These are phyloP conservation scores for Oscheius onirici DNA, from an alignment of 2,888 invertebrate genomes.

Conservation along the genomic window DNA sequence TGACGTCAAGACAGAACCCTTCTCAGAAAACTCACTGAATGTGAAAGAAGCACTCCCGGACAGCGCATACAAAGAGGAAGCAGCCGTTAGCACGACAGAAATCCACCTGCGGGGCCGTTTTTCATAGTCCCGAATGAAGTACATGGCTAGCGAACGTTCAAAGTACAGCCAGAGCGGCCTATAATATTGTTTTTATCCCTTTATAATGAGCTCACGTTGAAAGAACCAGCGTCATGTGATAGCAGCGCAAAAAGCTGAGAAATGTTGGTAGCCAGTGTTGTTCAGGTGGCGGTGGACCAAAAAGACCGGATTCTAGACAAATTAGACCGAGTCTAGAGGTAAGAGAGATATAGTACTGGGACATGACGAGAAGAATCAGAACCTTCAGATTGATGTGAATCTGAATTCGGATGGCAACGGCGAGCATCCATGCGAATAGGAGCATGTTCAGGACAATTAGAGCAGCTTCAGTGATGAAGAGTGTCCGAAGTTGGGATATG, in stretches of 20 bases:
- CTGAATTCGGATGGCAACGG: neutral
- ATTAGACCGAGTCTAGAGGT: neutral
- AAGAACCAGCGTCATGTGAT: neutral
- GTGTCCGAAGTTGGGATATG: neutral
- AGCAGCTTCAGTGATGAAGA: constrained; percentile 3
- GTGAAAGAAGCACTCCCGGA: neutral
- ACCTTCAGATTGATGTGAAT: constrained; percentile 22
- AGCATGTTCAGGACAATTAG: constrained; percentile 1
- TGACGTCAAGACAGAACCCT: neutral
- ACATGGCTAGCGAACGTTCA: constrained; percentile 9
- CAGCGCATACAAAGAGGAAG: neutral
- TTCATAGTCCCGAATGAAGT: constrained; percentile 13
- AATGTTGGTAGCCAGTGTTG: neutral
- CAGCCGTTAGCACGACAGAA: neutral
- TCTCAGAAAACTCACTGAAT: neutral
- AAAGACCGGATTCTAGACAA: neutral
- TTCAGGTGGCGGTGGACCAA: neutral
- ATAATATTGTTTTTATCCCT: neutral
- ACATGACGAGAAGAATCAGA: neutral
- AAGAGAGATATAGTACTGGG: constrained; percentile 1
- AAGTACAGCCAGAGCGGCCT: constrained; percentile 5
- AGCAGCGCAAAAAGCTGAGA: neutral
- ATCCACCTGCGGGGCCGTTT: constrained; percentile 9
- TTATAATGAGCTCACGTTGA: neutral
- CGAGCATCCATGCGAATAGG: neutral